Evolutionary conservation across 2,113 vertebrate genomes (phyloP).

Genomic region (Atractosteus spatula): DNA sequence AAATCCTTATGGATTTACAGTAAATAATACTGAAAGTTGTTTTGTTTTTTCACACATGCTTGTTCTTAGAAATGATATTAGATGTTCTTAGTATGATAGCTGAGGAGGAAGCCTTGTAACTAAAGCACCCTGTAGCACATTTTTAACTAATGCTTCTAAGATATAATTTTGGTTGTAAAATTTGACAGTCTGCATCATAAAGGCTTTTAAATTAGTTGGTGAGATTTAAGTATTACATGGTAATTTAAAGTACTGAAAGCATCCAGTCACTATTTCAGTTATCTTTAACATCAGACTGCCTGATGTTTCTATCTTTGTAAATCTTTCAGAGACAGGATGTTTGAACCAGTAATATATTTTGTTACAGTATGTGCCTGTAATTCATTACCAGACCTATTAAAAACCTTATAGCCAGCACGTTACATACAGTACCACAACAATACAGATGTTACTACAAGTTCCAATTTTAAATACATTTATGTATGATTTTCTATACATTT

Average conservation of each 20-base stretch:
- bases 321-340: neutral
- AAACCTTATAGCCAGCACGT: neutral
- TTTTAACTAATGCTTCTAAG: too few species aligned
- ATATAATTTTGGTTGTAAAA: too few species aligned
- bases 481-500: too few species aligned
- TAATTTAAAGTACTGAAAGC: too few species aligned
- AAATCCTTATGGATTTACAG: neutral
- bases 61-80: neutral
- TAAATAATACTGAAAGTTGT: neutral
- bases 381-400: neutral
- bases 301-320: neutral
- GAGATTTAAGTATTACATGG: too few species aligned
- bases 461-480: too few species aligned
- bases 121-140: too few species aligned
- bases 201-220: too few species aligned
- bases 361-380: too few species aligned
- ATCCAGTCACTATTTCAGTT: neutral
- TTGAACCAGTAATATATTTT: neutral
- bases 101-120: neutral
- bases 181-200: too few species aligned
- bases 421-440: neutral
- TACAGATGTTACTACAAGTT: neutral
- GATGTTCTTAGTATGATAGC: neutral
- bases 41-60: neutral
- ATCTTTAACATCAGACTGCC: neutral